Conservation (phyloP, 2,888 invertebrate genomes). For the Uropetala carovei region DNA sequence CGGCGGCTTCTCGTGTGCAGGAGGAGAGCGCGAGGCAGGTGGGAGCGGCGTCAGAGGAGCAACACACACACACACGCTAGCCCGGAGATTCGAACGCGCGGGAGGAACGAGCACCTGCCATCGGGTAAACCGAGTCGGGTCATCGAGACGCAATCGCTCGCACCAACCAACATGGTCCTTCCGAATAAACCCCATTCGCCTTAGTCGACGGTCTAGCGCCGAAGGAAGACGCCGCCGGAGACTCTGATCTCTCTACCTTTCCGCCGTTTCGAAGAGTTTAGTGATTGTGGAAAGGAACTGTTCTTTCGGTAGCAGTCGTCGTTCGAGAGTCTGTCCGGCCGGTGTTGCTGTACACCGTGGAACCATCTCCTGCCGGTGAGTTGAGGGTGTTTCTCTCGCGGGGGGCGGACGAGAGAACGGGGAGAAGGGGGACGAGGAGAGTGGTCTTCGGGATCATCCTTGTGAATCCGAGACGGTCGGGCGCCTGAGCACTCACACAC, state of each 20-base stretch:
- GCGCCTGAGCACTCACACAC: neutral
- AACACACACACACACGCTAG: no score
- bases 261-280: neutral
- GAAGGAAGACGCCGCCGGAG: neutral
- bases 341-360: neutral
- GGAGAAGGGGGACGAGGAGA: neutral
- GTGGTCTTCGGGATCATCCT: slow-evolving; percentile 12
- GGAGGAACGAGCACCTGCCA: slow-evolving; percentile 18
- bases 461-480: slow-evolving; percentile 24
- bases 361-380: neutral
- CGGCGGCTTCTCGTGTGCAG: slow-evolving; percentile 2
- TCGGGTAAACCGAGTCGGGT: neutral
- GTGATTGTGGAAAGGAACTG: neutral
- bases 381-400: neutral
- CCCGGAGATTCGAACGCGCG: slow-evolving; percentile 54
- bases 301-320: neutral
- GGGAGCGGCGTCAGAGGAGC: neutral
- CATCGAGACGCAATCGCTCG: neutral
- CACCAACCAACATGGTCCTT: slow-evolving; percentile 24
- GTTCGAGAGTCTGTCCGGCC: neutral
- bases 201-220: slow-evolving; percentile 6
- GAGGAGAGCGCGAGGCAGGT: slow-evolving; percentile 38
- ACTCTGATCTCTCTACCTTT: neutral
- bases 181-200: neutral
- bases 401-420: neutral